phyloP scores from a whole-genome alignment of 1,140 invertebrate genomes.

The Hesperophylax magnus region DNA sequence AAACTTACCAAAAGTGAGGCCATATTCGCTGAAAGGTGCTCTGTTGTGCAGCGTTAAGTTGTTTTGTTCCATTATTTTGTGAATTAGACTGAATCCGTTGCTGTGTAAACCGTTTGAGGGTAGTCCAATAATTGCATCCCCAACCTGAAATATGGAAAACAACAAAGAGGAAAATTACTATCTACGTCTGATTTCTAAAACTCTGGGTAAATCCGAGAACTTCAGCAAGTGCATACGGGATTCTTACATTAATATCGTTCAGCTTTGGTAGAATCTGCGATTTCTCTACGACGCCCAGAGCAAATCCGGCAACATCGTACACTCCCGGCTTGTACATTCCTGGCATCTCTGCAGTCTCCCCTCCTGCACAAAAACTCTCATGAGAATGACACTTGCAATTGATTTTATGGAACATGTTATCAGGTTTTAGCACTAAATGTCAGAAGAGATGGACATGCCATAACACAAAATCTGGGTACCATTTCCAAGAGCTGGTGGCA shows the following conservation, averaged over 20 bases:
- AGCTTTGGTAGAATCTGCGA: constrained; percentile 81
- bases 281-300: constrained; percentile 91
- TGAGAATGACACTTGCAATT: neutral
- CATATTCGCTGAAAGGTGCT: constrained; percentile 82
- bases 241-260: constrained; percentile 74
- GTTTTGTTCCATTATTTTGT: constrained; percentile 84
- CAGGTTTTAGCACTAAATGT: no score
- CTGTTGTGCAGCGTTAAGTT: constrained; percentile 77
- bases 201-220: no score
- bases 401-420: no score
- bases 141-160: constrained; percentile 63
- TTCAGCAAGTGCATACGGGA: no score
- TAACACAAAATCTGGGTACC: no score
- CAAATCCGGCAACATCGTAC: constrained; percentile 97
- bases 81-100: constrained; percentile 96
- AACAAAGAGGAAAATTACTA: no score
- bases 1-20: constrained; percentile 73
- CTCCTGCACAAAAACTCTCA: constrained; percentile 71
- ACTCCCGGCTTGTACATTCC: constrained; percentile 90
- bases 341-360: constrained; percentile 97
- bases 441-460: no score
- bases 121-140: constrained; percentile 90
- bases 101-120: constrained; percentile 94
- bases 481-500: no score
- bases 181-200: no score